Evolutionary conservation across 2,888 invertebrate genomes (phyloP).

Genomic region (Pachliopta kotzebuea): DNA sequence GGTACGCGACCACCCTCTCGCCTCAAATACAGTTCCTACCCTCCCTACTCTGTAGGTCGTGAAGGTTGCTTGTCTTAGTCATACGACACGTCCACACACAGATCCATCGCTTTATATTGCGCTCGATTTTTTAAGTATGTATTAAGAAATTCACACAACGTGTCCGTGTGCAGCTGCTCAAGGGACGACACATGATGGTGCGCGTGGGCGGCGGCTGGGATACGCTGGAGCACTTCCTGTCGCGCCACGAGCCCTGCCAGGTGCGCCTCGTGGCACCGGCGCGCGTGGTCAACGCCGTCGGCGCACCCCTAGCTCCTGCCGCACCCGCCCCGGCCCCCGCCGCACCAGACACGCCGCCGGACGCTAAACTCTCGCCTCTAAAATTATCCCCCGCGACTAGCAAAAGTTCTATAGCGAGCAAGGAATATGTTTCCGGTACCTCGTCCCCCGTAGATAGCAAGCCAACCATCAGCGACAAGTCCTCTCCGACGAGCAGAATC

Average conservation of each 20-base stretch:
- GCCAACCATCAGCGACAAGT: slow-evolving; percentile 53
- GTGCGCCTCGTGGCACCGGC: slow-evolving; percentile 80
- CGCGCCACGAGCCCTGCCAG: slow-evolving; percentile 93
- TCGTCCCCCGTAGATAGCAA: slow-evolving; percentile 57
- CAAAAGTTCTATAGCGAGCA: slow-evolving; percentile 45
- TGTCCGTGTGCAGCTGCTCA: slow-evolving; percentile 84
- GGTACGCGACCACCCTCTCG: slow-evolving; percentile 61
- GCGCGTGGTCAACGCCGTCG: slow-evolving; percentile 43
- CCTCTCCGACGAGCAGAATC: slow-evolving; percentile 43
- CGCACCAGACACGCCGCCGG: slow-evolving; percentile 27
- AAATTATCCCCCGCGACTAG: slow-evolving; percentile 48
- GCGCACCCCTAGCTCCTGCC: slow-evolving; percentile 29
- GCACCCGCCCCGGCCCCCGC: slow-evolving; percentile 28
- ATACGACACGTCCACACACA: no score
- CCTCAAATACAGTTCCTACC: background rate
- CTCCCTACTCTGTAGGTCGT: no score
- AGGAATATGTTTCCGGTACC: slow-evolving; percentile 45
- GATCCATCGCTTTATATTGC: background rate
- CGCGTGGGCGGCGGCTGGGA: slow-evolving; percentile 97
- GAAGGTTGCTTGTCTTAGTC: no score
- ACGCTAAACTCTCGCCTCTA: slow-evolving; percentile 26
- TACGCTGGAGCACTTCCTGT: slow-evolving; percentile 94
- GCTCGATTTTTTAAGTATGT: background rate
- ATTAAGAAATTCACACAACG: background rate
- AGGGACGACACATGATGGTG: slow-evolving; percentile 97